These are phyloP conservation scores for Aquatica leii DNA, from an alignment of 2,888 invertebrate genomes.

Conservation along the genomic window DNA sequence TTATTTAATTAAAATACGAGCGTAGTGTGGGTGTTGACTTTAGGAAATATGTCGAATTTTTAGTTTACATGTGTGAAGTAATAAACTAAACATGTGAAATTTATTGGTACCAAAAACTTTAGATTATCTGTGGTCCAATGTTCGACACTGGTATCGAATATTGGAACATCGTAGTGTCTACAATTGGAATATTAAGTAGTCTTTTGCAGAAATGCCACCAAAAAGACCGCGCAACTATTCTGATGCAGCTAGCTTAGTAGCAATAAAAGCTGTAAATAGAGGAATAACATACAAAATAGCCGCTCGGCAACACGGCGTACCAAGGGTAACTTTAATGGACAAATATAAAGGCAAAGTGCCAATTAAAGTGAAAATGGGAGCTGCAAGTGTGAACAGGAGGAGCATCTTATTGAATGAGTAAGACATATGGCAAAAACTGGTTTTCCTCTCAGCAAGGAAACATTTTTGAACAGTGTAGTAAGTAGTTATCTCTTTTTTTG, in stretches of 20 bases:
- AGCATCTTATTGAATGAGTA: not conserved
- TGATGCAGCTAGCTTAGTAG: not conserved
- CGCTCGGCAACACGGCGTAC: not conserved
- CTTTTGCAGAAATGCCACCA: too few relatives aligned
- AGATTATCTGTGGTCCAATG: not conserved
- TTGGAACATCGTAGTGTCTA: not conserved
- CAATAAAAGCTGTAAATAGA: too few relatives aligned
- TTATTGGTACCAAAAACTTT: not conserved
- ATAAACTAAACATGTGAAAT: not conserved
- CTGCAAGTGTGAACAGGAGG: not conserved
- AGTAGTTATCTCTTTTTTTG: too few relatives aligned
- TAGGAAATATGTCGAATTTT: not conserved
- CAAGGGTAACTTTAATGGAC: not conserved
- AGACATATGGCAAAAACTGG: not conserved
- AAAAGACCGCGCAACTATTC: too few relatives aligned
- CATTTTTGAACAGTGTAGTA: not conserved
- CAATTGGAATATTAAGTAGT: not conserved
- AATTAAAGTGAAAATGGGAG: not conserved
- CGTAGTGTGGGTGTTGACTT: not conserved
- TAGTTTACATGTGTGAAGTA: not conserved
- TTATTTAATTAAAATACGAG: not conserved
- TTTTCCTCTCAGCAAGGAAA: too few relatives aligned
- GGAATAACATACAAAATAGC: not conserved
- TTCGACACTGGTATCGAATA: not conserved
- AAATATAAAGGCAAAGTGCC: not conserved